Evolutionary conservation across 2,797 vertebrate species (phyloP).

Genomic region (Enteromius unitaeniatus): DNA sequence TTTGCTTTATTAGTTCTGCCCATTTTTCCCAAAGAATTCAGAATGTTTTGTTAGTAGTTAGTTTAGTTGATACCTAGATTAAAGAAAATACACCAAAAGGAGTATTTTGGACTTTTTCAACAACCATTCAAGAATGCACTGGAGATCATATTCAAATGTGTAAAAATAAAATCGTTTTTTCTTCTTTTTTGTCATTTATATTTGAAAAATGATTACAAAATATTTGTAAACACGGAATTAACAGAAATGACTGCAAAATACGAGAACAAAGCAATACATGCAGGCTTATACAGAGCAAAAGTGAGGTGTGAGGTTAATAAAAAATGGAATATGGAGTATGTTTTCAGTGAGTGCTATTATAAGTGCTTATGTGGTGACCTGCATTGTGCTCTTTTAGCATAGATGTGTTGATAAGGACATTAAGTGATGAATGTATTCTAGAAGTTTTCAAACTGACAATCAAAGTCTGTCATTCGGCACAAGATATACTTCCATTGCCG

Average conservation of each 20-base stretch:
- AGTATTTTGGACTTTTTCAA: background rate
- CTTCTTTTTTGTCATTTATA: background rate
- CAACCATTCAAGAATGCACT: background rate
- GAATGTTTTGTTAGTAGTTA: background rate
- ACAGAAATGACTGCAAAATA: background rate
- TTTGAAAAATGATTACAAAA: conserved; percentile 10
- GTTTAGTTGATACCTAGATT: background rate
- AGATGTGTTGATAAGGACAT: background rate
- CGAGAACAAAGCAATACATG: background rate
- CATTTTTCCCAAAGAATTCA: background rate
- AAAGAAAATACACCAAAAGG: background rate
- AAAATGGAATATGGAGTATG: background rate
- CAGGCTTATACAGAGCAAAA: background rate
- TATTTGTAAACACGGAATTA: background rate
- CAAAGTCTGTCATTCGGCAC: conserved; percentile 95
- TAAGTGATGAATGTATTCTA: conserved; percentile 65
- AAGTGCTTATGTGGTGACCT: background rate
- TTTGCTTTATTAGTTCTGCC: conserved; percentile 45
- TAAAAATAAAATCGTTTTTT: background rate
- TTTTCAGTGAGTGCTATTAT: conserved; percentile 3
- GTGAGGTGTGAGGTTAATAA: background rate
- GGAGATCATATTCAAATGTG: background rate
- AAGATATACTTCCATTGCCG: conserved; percentile 98
- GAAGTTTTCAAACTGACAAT: conserved; percentile 91
- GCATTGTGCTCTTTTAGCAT: background rate